Base-by-base conservation (phyloP, 2,113 vertebrate species). In the Ceyx melanurus region DNA sequence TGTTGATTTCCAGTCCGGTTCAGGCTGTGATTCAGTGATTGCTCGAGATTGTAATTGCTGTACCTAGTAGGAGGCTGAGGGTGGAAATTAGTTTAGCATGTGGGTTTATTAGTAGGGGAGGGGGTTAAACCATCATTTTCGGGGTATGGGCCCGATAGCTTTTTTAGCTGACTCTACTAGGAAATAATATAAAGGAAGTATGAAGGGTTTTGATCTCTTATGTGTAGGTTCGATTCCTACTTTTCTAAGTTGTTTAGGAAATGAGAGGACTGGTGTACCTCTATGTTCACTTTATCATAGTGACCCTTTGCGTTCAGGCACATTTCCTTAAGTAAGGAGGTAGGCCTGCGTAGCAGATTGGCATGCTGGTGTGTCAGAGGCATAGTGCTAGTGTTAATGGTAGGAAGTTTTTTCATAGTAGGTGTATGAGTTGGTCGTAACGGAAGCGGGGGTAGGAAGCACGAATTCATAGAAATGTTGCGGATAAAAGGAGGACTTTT, bases 141-240 rank as follows among this genome's bases (percentile, higher is more conserved):
- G 62, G 95, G 91, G 91, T 94, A 94, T 96, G 96, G 93, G 93
- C 94, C 97, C 50, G 25, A 96, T 66, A 96, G 96, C 94, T 96
- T 96, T 28, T 4, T 97, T 97, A 97, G 90, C 94, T 97, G 90
- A 97, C 81, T 22, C 62, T 97, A 21, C 62, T 97, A 97, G 94
- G 2, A 92, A 80, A 13, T 95, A 78, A 88, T 96, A 64, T 96
- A 97, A 23, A 3, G 94, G 97, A 22, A 95, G 89, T 92, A 96
- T 77, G 4, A 2, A 75, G 89, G 35, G 46, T 73, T 97, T 97
- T 97, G 93, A 90, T 88, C 54, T 84, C 92, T 89, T 12, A 0
- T 6, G 92, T 42, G 37, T 28, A 81, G 90, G 74, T 96, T 96
- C 80, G 5, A 94, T 8, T 61, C 93, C 96, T 83, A 2, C 76